A percentile compares a stretch with the other conserved stretches of the same genome.
These are phyloP conservation scores for Entelurus aequoreus DNA, from an alignment of 2,113 vertebrate genomes.

Conservation along the genomic window DNA sequence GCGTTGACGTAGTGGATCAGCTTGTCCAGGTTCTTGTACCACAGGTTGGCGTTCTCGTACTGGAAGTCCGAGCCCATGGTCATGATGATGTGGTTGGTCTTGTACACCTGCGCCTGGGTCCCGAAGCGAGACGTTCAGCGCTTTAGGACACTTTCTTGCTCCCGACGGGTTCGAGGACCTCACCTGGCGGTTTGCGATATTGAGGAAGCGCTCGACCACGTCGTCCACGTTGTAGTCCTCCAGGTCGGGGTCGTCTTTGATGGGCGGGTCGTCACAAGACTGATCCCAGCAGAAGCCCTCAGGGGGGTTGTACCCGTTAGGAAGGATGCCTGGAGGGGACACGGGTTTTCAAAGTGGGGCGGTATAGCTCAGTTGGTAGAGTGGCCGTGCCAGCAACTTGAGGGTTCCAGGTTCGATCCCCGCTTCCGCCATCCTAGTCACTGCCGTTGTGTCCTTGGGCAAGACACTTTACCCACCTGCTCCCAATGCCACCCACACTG, in stretches of 20 bases:
- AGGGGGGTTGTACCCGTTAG: constrained; percentile 83
- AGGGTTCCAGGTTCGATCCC: too few relatives aligned
- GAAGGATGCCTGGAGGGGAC: constrained; percentile 76
- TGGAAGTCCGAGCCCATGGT: constrained; percentile 97
- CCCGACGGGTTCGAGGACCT: neutral
- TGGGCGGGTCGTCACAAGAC: constrained; percentile 75
- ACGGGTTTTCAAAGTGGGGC: too few relatives aligned
- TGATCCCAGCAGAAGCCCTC: constrained; percentile 84
- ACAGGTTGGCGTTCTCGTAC: constrained; percentile 85
- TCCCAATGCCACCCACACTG: too few relatives aligned
- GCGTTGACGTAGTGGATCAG: constrained; percentile 82
- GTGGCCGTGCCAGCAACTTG: too few relatives aligned
- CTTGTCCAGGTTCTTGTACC: constrained; percentile 93
- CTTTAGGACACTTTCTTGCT: too few relatives aligned
- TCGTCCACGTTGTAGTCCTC: constrained; percentile 81
- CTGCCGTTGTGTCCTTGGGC: too few relatives aligned
- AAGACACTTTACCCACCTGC: too few relatives aligned
- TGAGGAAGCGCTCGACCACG: constrained; percentile 72
- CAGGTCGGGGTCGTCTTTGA: constrained; percentile 78
- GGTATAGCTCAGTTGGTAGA: too few relatives aligned
- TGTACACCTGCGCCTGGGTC: constrained; percentile 72
- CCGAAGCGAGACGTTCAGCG: too few relatives aligned
- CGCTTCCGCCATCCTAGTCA: too few relatives aligned
- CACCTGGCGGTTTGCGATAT: constrained; percentile 70
- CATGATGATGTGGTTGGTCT: constrained; percentile 86